Evolutionary conservation across 2,888 invertebrate species (phyloP), one percentile per base, ranked within the genome.

Genomic region (Troides helena): DNA sequence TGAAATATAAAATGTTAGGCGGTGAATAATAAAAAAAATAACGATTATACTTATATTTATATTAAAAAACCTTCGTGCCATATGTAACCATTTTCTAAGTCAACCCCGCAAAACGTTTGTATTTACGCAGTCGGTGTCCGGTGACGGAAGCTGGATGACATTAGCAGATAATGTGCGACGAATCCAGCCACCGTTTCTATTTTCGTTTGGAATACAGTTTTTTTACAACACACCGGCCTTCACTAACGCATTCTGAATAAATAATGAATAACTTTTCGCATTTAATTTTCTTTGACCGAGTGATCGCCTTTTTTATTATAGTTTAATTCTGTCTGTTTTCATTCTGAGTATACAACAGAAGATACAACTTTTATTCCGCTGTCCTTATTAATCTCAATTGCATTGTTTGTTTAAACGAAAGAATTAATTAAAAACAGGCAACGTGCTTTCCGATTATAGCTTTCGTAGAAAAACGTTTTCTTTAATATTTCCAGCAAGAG

Each of bases 141-240:
- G 67, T 65, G 62, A 68, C 63, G 60, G 69, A 70, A 65, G 66
- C 67, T 62, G 70, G 58, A 71, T 71, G 71, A 72, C 73, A 71
- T 64, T 70, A 66, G 73, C 70, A 69, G 65, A 67, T 72, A 75
- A 73, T 70, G 73, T 71, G 74, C 75, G 76, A 75, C 75, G 73
- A 74, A 74, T 74, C 73, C 69, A 68, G 64, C 70, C 68, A 70
- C 73, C 64, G 67, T 69, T 72, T 76, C 75, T 79, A 79, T 77
- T 77, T 75, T 73, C 59, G 73, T 72, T 70, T 46, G 70, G 74
- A 76, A 79, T 75, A 75, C 73, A 64, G 65, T 69, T 75, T 75
- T 75, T 75, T 70, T 77, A 74, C 74, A 72, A 72, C 71, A 69
- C 70, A 68, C 70, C 75, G 77, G 73, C 80, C 81, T 80, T 80